Base-by-base conservation (phyloP, 2,888 invertebrate genomes). In the Plebejus anna region DNA sequence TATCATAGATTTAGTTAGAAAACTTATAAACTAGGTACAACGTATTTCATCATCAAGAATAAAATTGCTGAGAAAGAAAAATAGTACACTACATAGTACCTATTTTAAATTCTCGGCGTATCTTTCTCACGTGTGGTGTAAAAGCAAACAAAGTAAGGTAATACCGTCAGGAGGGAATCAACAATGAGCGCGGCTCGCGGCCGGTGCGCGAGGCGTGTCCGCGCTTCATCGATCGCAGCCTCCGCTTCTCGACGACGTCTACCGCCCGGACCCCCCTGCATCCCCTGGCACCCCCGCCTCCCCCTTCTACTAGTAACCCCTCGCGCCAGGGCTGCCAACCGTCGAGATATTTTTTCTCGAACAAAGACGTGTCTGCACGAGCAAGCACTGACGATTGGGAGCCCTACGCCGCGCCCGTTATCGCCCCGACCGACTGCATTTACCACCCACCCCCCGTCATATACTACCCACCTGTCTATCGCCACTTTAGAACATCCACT, bases 151-250 rank as follows among this genome's bases (percentile, higher is more conserved):
- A 66, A 36, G 66, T 66, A 76, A 78, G 70, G 76, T 28, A 72
- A 75, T 70, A 38, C 73, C 73, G 61, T 76, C 76, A 77, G 84
- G 79, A 79, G 81, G 79, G 79, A 80, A 90, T 91, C 87, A 88
- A 88, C 90, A 90, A 88, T 89, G 89, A 89, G 88, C 83, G 85
- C 84, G 83, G 82, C 85, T 82, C 85, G 84, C 84, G 86, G 86
- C 72, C 77, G 79, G 89, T 88, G 90, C 90, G 92, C 92, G 90
- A 92, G 93, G 93, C 92, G 93, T 92, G 93, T 92, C 92, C 91
- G 91, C 93, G 92, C 92, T 92, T 88, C 93, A 93, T 94, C 93
- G 93, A 94, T 93, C 93, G 92, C 91, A 93, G 92, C 91, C 88
- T 93, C 93, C 92, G 88, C 88, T 89, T 89, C 88, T 92, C 84